Base-by-base conservation (phyloP, 2,113 vertebrate genomes). In the Cariama cristata region DNA sequence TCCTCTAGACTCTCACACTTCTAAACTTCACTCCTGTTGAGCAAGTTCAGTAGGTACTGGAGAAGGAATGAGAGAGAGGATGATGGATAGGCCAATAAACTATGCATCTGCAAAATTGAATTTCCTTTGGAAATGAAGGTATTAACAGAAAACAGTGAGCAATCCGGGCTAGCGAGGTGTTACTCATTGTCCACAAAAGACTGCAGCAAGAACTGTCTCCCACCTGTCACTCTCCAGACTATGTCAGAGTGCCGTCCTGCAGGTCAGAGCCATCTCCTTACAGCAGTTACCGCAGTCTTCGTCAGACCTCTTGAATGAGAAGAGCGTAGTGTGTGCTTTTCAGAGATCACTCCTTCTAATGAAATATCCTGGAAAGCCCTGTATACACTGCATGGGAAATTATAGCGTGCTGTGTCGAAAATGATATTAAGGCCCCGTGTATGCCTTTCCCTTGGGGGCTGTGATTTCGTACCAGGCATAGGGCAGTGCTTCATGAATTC, bases 381-480 rank as follows among this genome's bases (percentile, higher is more conserved):
- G 1, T 40, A 53, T 83, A 71, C 32, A 22, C 32, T 66, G 26
- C 18, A 33, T 0, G 12, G 50, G 55, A 62, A 66, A 81, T 12
- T 2, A 8, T 35, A 74, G 40, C 10, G 4, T 73, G 28, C 14
- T 63, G 4, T 53, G 27, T 59, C 0, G 0, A 89, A 88, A 89
- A 27, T 23, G 6, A 20, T 8, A 14, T 45, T 35, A 67, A 63
- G 5, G 14, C 33, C 14, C 14, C 0, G 0, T 52, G 45, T 42
- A 32, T 4, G 15, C 10, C 50, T 82, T 85, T 68, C 58, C 52
- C 14, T 3, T 27, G 35, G 42, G 62, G 16, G 13, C 24, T 82
- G 30, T 32, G 13, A 23, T 74, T 71, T 27, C 8, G 2, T 42
- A 44, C 12, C 11, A 28, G 8, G 40, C 50, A 42, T 19, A 23